Conservation (phyloP, 2,888 invertebrate genomes). For the Sesia apiformis region DNA sequence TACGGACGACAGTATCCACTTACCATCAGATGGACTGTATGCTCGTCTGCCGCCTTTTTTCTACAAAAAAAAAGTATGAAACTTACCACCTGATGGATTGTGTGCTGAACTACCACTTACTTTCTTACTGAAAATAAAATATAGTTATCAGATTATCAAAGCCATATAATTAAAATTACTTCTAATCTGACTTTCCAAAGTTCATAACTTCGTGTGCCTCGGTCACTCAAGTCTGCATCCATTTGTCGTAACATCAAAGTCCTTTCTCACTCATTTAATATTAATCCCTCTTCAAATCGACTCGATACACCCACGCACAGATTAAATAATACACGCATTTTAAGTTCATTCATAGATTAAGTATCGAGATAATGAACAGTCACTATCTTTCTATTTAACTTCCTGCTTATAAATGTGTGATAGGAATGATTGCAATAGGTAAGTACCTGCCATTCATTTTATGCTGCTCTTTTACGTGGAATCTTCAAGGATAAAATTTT, state of each 20-base stretch:
- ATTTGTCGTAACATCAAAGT: constrained; percentile 53
- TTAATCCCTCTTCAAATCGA: constrained; percentile 42
- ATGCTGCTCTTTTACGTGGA: neutral
- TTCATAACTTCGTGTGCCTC: constrained; percentile 1
- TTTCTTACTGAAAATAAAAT: no score
- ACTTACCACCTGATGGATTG: no score
- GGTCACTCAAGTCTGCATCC: constrained; percentile 14
- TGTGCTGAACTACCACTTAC: no score
- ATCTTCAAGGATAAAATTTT: neutral
- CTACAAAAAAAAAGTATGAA: no score
- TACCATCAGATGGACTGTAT: no score
- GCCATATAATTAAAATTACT: neutral
- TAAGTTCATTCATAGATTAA: constrained; percentile 22
- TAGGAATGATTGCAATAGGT: neutral
- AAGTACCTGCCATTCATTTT: neutral
- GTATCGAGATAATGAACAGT: constrained; percentile 13
- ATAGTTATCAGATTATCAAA: no score
- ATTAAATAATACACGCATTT: constrained; percentile 26
- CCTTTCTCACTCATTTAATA: constrained; percentile 43
- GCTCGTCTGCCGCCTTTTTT: no score
- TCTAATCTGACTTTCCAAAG: neutral
- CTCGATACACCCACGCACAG: constrained; percentile 38
- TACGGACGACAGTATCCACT: no score
- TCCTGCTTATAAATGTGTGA: constrained; percentile 1
- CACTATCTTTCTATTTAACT: constrained; percentile 9